A percentile compares a stretch with the other conserved stretches of the same genome.
Evolutionary conservation across 2,113 vertebrate species (phyloP).

Genomic region (Bostrychus sinensis): DNA sequence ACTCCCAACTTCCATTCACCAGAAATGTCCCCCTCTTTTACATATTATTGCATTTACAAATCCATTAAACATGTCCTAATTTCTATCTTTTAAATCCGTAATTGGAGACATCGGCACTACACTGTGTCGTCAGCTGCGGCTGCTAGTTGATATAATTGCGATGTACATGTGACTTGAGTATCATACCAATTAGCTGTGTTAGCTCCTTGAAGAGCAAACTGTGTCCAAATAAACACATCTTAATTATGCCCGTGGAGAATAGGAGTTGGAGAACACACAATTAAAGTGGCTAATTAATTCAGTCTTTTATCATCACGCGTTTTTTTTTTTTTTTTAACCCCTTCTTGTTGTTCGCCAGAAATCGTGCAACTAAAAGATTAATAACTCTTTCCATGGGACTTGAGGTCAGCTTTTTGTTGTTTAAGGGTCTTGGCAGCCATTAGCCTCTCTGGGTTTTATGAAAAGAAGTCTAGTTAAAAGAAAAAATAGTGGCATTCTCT

Average conservation of each 20-base stretch:
- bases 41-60: constrained; percentile 65
- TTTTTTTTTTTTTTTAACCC: constrained; percentile 19
- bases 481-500: constrained; percentile 2
- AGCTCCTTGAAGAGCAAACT: constrained; percentile 75
- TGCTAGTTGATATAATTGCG: constrained; percentile 66
- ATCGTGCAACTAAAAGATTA: constrained; percentile 54
- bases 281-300: constrained; percentile 76
- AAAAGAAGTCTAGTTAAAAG: constrained; percentile 22
- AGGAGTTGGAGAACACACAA: constrained; percentile 70
- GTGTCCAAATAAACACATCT: constrained; percentile 78
- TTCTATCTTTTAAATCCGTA: constrained; percentile 66
- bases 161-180: constrained; percentile 62
- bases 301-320: constrained; percentile 57
- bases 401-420: constrained; percentile 55
- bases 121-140: constrained; percentile 36
- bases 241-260: constrained; percentile 77
- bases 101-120: constrained; percentile 56
- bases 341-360: constrained; percentile 42
- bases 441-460: constrained; percentile 34
- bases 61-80: constrained; percentile 64
- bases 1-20: constrained; percentile 9
- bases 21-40: constrained; percentile 22
- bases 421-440: constrained; percentile 55
- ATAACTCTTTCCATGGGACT: constrained; percentile 38
- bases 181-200: constrained; percentile 76